Evolutionary conservation across 2,113 vertebrate species (phyloP).

Genomic region (Corythaixoides concolor): DNA sequence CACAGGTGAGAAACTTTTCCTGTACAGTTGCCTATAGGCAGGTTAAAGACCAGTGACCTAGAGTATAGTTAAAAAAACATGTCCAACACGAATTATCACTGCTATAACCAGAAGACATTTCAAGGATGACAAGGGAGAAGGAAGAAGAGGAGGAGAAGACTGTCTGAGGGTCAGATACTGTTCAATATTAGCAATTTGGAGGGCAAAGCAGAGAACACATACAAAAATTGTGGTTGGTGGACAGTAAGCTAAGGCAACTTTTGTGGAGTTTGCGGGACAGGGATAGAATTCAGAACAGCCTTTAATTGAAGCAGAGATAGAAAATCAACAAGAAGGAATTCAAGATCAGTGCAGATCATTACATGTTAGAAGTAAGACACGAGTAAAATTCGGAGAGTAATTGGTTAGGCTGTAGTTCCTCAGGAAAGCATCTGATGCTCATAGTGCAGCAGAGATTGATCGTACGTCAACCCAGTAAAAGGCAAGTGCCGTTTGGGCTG

Average conservation of each 20-base stretch:
- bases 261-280: not conserved
- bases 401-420: not conserved
- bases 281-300: not conserved
- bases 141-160: not conserved
- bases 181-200: not conserved
- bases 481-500: not conserved
- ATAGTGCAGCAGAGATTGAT: not conserved
- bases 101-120: not conserved
- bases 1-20: no score
- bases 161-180: not conserved
- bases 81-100: not conserved
- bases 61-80: not conserved
- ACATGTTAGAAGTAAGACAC: not conserved
- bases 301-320: not conserved
- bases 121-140: not conserved
- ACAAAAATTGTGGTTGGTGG: not conserved
- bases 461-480: not conserved
- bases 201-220: not conserved
- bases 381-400: not conserved
- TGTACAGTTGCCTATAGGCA: no score
- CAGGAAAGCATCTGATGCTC: not conserved
- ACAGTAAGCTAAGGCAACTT: not conserved
- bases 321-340: not conserved
- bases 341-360: not conserved
- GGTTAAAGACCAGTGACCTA: no score